phyloP scores from a whole-genome alignment of 1,140 invertebrate species.

The Rhagoletis zephyria region DNA sequence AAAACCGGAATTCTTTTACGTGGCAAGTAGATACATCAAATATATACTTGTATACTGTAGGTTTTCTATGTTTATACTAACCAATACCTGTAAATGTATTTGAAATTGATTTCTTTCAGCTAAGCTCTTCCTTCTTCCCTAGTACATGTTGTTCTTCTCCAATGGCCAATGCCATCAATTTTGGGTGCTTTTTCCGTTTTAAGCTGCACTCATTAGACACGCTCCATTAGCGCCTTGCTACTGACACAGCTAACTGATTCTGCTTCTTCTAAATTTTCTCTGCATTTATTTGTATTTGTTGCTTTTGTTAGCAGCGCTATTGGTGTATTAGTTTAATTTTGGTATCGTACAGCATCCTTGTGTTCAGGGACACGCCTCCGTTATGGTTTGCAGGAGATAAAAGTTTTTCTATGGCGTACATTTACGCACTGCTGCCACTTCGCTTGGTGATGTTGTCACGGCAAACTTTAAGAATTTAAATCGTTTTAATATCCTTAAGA shows the following conservation, averaged over 20 bases:
- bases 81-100: neutral
- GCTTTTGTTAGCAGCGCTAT: neutral
- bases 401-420: neutral
- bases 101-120: neutral
- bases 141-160: too few species aligned
- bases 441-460: neutral
- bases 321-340: conserved; percentile 8
- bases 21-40: too few species aligned
- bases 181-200: conserved; percentile 49
- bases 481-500: neutral
- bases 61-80: neutral
- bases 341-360: neutral
- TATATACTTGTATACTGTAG: too few species aligned
- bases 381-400: conserved; percentile 31
- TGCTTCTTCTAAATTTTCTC: conserved; percentile 11
- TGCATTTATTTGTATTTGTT: conserved; percentile 18
- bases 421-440: neutral
- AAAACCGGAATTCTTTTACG: too few species aligned
- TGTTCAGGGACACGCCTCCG: conserved; percentile 18
- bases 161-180: conserved; percentile 37
- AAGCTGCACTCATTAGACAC: conserved; percentile 47
- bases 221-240: conserved; percentile 44
- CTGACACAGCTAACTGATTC: conserved; percentile 43
- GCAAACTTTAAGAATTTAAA: neutral
- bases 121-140: neutral